Conservation (phyloP, 2,113 vertebrate genomes). For the Panthera leo region DNA sequence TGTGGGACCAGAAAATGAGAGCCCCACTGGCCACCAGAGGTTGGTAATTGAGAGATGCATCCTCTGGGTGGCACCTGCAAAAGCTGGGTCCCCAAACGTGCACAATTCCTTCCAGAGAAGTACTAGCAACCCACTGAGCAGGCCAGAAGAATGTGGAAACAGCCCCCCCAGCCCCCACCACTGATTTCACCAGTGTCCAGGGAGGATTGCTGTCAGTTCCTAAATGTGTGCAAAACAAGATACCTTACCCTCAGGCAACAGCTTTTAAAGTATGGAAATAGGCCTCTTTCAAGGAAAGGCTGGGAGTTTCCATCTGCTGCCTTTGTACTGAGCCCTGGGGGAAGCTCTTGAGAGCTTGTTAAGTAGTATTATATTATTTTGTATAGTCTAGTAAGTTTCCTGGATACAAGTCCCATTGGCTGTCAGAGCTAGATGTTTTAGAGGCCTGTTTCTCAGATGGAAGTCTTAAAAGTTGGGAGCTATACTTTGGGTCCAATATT, state of each 20-base stretch:
- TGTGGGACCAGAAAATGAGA: too few species aligned
- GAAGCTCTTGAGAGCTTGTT: not conserved
- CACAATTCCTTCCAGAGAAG: too few species aligned
- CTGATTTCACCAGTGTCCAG: not conserved
- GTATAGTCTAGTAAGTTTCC: too few species aligned
- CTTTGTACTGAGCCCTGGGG: not conserved
- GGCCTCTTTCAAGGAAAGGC: not conserved
- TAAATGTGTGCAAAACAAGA: not conserved
- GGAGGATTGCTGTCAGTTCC: not conserved
- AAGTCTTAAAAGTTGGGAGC: not conserved
- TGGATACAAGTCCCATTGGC: not conserved
- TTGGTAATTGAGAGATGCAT: not conserved
- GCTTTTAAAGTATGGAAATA: not conserved
- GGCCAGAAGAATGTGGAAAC: not conserved
- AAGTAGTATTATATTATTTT: too few species aligned
- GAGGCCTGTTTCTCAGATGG: not conserved
- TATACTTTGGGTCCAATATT: not conserved
- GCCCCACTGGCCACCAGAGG: too few species aligned
- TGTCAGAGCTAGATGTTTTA: not conserved
- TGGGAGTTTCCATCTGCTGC: not conserved
- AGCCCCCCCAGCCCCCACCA: not conserved
- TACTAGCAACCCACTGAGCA: too few species aligned
- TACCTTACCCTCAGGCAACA: not conserved
- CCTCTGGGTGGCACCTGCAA: too few species aligned
- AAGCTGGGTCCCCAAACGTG: too few species aligned